These are phyloP conservation scores for Trichomalopsis sarcophagae DNA, from an alignment of 1,140 invertebrate species.

Conservation along the genomic window DNA sequence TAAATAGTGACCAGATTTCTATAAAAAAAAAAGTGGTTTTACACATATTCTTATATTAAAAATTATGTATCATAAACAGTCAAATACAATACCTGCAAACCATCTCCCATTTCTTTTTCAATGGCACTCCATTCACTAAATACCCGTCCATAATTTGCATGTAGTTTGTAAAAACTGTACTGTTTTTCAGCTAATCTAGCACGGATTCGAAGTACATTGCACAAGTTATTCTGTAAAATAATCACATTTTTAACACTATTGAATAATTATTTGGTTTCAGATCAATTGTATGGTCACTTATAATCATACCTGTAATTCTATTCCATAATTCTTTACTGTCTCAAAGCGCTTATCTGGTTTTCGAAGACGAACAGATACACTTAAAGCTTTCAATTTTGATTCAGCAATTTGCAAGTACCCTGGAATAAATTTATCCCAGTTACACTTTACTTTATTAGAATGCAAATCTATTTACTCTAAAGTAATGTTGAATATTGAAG, in stretches of 20 bases:
- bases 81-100: conserved; percentile 77
- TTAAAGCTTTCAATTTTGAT: conserved; percentile 85
- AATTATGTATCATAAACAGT: conserved; percentile 11
- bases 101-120: conserved; percentile 89
- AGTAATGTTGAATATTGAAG: conserved; percentile 31
- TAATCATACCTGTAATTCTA: conserved; percentile 80
- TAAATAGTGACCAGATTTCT: conserved; percentile 82
- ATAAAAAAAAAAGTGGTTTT: conserved; percentile 55
- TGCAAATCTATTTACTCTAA: background rate
- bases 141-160: conserved; percentile 87
- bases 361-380: conserved; percentile 84
- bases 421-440: conserved; percentile 56
- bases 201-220: conserved; percentile 75
- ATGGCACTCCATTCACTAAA: conserved; percentile 92
- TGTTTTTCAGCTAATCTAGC: conserved; percentile 85
- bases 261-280: background rate
- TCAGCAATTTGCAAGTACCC: conserved; percentile 84
- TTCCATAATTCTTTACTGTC: conserved; percentile 84
- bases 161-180: conserved; percentile 87
- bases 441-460: background rate
- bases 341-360: conserved; percentile 86
- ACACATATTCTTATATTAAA: background rate
- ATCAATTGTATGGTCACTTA: conserved; percentile 6
- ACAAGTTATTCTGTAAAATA: conserved; percentile 71
- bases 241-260: background rate